Conservation (phyloP, 2,888 invertebrate genomes). For the Tholera decimalis region DNA sequence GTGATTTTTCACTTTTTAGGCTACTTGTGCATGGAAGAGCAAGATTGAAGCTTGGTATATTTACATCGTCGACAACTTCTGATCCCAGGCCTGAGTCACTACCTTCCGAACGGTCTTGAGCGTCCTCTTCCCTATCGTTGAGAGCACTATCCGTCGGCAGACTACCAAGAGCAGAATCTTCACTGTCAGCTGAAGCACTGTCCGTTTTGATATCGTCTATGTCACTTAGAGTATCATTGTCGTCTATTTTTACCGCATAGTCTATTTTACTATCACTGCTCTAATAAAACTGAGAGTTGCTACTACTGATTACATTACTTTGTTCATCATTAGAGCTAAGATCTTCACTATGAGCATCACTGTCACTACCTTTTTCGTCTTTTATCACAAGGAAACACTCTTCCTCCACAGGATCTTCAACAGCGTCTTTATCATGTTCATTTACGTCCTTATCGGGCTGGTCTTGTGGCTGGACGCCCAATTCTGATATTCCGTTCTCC, state of each 20-base stretch:
- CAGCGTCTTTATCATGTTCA: too few relatives aligned
- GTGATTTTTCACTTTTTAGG: conserved; percentile 63
- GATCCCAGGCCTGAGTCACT: conserved; percentile 96
- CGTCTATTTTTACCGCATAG: conserved; percentile 88
- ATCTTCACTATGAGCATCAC: conserved; percentile 86
- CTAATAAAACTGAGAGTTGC: conserved; percentile 90
- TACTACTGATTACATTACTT: conserved; percentile 81
- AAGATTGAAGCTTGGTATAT: conserved; percentile 81
- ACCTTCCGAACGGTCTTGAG: conserved; percentile 94
- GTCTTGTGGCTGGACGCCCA: conserved; percentile 55
- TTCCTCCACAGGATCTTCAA: conserved; percentile 68
- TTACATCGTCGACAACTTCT: conserved; percentile 93
- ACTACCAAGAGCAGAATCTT: conserved; percentile 92
- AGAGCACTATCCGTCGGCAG: conserved; percentile 87
- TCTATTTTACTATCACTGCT: conserved; percentile 89
- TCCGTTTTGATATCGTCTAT: conserved; percentile 90
- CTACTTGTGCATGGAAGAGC: conserved; percentile 79
- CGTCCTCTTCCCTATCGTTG: conserved; percentile 91
- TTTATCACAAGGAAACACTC: conserved; percentile 76
- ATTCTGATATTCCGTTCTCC: conserved; percentile 68
- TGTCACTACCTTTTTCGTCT: conserved; percentile 84
- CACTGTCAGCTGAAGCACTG: conserved; percentile 91
- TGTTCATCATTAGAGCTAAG: conserved; percentile 85
- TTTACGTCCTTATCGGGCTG: conserved; percentile 53
- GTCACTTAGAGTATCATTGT: conserved; percentile 89